Evolutionary conservation across 2,888 invertebrate genomes (phyloP), one percentile per base, ranked within the genome.

Genomic region (Heterodera filipjevi): DNA sequence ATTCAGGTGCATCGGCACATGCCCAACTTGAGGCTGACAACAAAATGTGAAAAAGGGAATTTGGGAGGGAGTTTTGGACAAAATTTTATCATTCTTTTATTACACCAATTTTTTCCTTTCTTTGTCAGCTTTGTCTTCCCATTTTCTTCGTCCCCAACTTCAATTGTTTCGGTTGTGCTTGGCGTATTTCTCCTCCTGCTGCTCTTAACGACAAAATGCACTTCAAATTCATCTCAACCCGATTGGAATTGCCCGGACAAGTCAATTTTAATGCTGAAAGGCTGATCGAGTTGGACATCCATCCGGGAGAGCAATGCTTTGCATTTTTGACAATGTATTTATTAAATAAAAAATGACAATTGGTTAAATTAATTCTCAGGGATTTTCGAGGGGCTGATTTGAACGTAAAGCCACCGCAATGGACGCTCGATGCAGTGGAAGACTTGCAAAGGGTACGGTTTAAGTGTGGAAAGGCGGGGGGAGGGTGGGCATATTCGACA

Each of bases 131-230:
- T 10, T 1, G 27, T n/a, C 59, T 59, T 5, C 59, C 59, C 22
- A 59, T 59, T 59, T 59, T 59, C 59, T 59, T 59, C 27, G 27
- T 59, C n/a, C 59, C 59, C 59, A 59, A 59, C 59, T 59, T 59
- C n/a, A 59, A 59, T 27, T 59, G 59, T 59, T 59, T 59, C 12
- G 27, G 27, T 12, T 59, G 59, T 12, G 12, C n/a, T 59, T 59
- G 59, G 59, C n/a, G 59, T n/a, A 27, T 59, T n/a, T 8, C 59
- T 59, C n/a, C 59, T 0, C 59, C n/a, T 10, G n/a, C 59, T 27
- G 5, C 59, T 22, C n/a, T 59, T 59, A 1, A 22, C 27, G 59
- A 59, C 59, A 59, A 59, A 59, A 59, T 59, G 59, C 8, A 27
- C 59, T 59, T 59, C 27, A 59, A 59, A n/a, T 59, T 59, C 59